phyloP scores from a whole-genome alignment of 2,113 vertebrate species.

The Podarcis raffonei region DNA sequence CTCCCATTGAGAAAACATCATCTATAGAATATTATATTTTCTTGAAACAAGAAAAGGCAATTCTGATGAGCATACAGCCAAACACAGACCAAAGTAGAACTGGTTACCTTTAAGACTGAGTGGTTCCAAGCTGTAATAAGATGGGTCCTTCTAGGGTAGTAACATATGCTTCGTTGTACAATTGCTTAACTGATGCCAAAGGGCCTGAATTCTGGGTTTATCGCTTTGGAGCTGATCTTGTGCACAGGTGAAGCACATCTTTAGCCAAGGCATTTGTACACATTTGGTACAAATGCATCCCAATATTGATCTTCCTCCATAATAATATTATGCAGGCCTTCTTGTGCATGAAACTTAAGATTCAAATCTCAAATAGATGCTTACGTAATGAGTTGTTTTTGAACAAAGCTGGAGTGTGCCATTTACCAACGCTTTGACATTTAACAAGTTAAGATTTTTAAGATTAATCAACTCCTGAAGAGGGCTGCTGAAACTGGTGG shows the following conservation, averaged over 20 bases:
- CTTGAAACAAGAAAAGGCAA: slow-evolving; percentile 38
- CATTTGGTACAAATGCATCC: slow-evolving; percentile 29
- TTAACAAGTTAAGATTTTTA: slow-evolving; percentile 1
- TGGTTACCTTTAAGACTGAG: not conserved
- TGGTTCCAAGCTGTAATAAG: not conserved
- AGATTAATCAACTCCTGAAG: slow-evolving; percentile 2
- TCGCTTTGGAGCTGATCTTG: not conserved
- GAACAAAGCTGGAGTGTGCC: slow-evolving; percentile 22
- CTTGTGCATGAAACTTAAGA: slow-evolving; percentile 13
- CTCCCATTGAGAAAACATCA: slow-evolving; percentile 58
- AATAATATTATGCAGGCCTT: not conserved
- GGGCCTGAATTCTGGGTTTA: slow-evolving; percentile 22
- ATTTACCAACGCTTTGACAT: not conserved
- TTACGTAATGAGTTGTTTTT: slow-evolving; percentile 25
- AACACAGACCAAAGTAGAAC: slow-evolving; percentile 53
- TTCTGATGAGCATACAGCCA: slow-evolving; percentile 28
- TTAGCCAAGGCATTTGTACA: slow-evolving; percentile 44
- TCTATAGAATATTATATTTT: slow-evolving; percentile 50
- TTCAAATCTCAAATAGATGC: slow-evolving; percentile 21
- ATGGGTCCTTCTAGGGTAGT: not conserved
- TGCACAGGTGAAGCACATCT: not conserved
- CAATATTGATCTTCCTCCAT: not conserved
- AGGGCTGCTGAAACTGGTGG: not conserved
- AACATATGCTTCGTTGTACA: slow-evolving; percentile 21
- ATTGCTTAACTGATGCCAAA: slow-evolving; percentile 49